Conservation (phyloP, 2,113 vertebrate species). For the Rhinolophus sinicus region DNA sequence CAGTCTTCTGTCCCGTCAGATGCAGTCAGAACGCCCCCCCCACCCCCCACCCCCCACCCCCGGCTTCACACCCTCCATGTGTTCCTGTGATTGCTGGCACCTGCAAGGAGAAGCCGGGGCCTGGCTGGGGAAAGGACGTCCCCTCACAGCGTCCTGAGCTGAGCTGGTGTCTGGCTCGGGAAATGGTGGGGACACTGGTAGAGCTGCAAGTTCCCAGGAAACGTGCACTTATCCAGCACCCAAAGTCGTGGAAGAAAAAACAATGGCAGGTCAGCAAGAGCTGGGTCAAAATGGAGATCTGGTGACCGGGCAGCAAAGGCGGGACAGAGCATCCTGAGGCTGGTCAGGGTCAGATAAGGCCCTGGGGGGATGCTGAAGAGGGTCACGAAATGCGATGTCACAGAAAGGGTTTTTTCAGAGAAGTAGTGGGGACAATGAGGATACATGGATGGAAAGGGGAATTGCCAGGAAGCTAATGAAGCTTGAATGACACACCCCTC, state of each 20-base stretch:
- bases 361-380: accelerated
- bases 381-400: accelerated
- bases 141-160: accelerated
- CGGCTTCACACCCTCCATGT: accelerated
- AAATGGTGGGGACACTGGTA: accelerated
- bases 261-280: too few species aligned
- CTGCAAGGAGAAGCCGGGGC: background rate
- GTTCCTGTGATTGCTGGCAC: accelerated
- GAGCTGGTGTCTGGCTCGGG: background rate
- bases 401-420: background rate
- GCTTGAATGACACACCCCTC: accelerated
- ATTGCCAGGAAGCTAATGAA: accelerated
- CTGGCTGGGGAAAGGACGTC: too few species aligned
- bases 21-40: accelerated
- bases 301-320: accelerated
- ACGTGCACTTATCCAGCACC: accelerated
- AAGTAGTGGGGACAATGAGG: accelerated
- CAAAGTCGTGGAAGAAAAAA: accelerated
- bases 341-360: accelerated
- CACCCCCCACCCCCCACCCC: too few species aligned
- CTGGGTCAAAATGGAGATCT: accelerated
- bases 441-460: accelerated
- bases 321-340: accelerated
- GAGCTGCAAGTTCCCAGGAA: accelerated
- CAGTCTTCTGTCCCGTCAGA: background rate